Percentiles rank a stretch among this genome's conserved stretches.
Conservation (phyloP, 2,113 vertebrate genomes). For the Hyperopisus bebe region DNA sequence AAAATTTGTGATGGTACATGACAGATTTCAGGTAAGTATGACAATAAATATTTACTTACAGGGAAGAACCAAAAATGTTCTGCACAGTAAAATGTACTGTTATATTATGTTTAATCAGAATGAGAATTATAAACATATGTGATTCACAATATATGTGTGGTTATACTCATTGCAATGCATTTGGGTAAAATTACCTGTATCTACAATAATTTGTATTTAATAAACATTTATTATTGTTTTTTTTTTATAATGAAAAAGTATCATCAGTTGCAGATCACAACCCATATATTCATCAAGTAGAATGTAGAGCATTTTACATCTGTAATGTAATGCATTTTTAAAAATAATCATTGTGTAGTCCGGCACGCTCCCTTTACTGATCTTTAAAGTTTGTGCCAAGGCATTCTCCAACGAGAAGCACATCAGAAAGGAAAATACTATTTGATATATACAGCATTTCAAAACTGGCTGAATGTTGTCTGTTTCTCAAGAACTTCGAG, state of each 20-base stretch:
- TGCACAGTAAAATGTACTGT: constrained; percentile 64
- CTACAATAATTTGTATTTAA: constrained; percentile 61
- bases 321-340: constrained; percentile 56
- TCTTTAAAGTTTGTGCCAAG: constrained; percentile 79
- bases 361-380: constrained; percentile 77
- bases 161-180: constrained; percentile 71
- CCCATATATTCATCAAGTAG: constrained; percentile 49
- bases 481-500: constrained; percentile 98
- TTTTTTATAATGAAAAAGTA: constrained; percentile 54
- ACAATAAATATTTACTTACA: constrained; percentile 77
- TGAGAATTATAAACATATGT: constrained; percentile 47
- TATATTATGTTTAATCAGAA: constrained; percentile 60
- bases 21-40: constrained; percentile 57
- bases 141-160: constrained; percentile 63
- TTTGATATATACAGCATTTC: constrained; percentile 43
- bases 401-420: constrained; percentile 71
- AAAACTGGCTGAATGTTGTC: constrained; percentile 96
- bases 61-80: constrained; percentile 69
- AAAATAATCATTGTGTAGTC: constrained; percentile 65
- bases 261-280: constrained; percentile 55
- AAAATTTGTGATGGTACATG: constrained; percentile 65
- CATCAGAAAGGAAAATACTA: constrained; percentile 27
- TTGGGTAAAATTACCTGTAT: constrained; percentile 64
- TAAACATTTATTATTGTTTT: constrained; percentile 41
- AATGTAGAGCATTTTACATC: constrained; percentile 50